Evolutionary conservation across 2,888 invertebrate genomes (phyloP), one percentile per base, ranked within the genome.

Genomic region (Spilarctia lutea): DNA sequence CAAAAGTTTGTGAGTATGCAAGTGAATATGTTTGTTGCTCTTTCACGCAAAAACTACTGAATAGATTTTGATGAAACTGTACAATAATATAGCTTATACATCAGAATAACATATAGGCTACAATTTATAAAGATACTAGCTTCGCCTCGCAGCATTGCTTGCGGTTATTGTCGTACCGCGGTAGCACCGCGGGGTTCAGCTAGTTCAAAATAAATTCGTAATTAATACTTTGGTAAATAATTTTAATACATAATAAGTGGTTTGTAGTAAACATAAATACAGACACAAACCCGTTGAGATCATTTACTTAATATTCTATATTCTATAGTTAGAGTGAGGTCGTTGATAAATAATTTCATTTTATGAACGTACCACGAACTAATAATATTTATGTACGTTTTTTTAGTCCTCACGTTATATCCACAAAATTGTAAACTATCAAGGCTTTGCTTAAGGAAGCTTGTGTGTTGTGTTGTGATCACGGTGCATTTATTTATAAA

Each of bases 381-480:
- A 30, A 20, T 48, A 42, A 33, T 33, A 16, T 78, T 75, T 78
- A 86, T 76, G 80, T 67, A 27, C 56, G 48, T 80, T 79, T 79
- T 83, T 80, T 80, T 65, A 68, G 65, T 76, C 45, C 67, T 79
- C 78, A 74, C 74, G 67, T 79, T 77, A 81, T 78, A 76, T 81
- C 78, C 79, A 82, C 81, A 81, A 79, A 83, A 78, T 82, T 75
- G 72, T 81, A 82, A 84, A 82, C 79, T 63, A 83, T 77, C 89
- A 90, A 89, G 88, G 89, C 78, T 85, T 73, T 75, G 72, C 69
- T 85, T 83, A 74, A 88, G 89, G 89, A 89, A 89, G 88, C 84
- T 78, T 39, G 72, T 72, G 71, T 68, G 60, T 77, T 72, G 71
- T 68, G 60, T 77, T 75, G 75, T 81, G 83, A 83, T 86, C 88